Conservation (phyloP, 2,888 invertebrate genomes). For the Mayetiola destructor region DNA sequence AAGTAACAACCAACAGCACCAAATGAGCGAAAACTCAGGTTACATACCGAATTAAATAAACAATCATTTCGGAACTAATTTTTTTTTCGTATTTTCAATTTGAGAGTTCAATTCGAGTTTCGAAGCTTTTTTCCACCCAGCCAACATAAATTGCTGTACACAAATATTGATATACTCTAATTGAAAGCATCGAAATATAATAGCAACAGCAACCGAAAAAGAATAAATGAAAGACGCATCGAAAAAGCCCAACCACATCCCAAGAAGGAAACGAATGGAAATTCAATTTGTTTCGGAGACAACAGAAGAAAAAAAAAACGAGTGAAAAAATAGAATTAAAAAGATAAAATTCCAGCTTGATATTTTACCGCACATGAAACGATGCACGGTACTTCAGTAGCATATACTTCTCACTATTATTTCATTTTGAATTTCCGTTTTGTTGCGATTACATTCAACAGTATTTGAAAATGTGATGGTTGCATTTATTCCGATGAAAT, state of each 20-base stretch:
- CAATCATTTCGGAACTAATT: no score
- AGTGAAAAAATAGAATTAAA: not conserved
- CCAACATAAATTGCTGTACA: no score
- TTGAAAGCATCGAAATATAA: not conserved
- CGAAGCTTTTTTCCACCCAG: no score
- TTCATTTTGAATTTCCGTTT: slow-evolving; percentile 7
- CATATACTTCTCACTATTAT: slow-evolving; percentile 12
- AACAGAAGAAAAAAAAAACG: not conserved
- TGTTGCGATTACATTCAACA: not conserved
- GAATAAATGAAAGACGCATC: not conserved
- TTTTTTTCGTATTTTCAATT: no score
- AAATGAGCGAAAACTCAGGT: no score
- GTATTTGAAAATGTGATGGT: no score
- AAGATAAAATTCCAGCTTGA: not conserved
- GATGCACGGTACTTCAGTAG: no score
- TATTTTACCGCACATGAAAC: not conserved
- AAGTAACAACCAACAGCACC: no score
- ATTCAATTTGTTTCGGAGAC: no score
- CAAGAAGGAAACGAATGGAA: not conserved
- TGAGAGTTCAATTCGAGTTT: no score
- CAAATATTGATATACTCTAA: slow-evolving; percentile 11
- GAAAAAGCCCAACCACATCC: no score
- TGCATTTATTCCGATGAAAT: not conserved
- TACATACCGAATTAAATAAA: no score
- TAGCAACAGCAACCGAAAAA: not conserved